Evolutionary conservation across 2,797 vertebrate genomes (phyloP).

Genomic region (Oophaga sylvatica): DNA sequence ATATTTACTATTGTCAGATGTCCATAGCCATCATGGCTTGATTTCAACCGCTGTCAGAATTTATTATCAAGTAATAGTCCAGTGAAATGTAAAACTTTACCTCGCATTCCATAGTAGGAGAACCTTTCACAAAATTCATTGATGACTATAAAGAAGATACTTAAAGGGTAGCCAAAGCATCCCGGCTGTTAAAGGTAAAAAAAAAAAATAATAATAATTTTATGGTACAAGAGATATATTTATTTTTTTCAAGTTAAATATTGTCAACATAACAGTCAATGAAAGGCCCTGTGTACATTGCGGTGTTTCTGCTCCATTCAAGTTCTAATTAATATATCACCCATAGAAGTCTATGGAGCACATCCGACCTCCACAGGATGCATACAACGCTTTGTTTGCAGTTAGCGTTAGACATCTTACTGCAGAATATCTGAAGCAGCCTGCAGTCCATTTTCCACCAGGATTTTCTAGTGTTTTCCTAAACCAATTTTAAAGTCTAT

Average conservation of each 20-base stretch:
- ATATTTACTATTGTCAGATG: background rate
- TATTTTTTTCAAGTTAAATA: background rate
- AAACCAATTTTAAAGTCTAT: no score
- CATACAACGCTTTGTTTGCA: no score
- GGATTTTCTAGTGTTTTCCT: no score
- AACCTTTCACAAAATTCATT: conserved; percentile 97
- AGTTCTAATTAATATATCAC: background rate
- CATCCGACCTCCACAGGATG: no score
- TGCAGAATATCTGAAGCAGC: no score
- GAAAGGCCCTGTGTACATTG: background rate
- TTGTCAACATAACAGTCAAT: background rate
- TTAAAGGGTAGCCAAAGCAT: conserved; percentile 84
- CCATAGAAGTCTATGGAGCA: background rate
- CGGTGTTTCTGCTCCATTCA: background rate
- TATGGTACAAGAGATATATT: background rate
- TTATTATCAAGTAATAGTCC: no score
- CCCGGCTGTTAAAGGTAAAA: conserved; percentile 62
- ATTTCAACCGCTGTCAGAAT: background rate
- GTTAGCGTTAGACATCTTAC: no score
- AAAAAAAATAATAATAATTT: background rate
- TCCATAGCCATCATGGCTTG: background rate
- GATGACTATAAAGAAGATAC: conserved; percentile 92
- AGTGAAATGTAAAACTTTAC: conserved; percentile 66
- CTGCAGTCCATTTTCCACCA: no score
- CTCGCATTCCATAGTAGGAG: conserved; percentile 98